Base-by-base conservation (phyloP, 2,888 invertebrate genomes). In the Spilarctia lutea region DNA sequence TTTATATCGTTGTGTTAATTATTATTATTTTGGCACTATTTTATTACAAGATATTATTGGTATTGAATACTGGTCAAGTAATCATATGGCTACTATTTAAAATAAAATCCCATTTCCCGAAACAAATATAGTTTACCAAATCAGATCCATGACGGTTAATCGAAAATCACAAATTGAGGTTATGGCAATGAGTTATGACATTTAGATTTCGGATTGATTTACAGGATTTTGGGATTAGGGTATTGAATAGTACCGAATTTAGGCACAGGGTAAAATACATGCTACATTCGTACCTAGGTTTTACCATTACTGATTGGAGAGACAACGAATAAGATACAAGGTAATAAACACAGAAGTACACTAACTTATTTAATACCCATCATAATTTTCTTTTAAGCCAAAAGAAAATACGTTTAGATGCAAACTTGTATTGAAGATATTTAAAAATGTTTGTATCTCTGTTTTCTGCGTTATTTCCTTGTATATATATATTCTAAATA, bases 11-110 rank as follows among this genome's bases (percentile, higher is more conserved):
- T 66, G 63, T 35, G 68, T 65, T 45, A 65, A 71, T 52, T 69
- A 42, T 60, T 60, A 73, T 66, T 52, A 74, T 70, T 87, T 87
- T 87, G 87, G 88, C 87, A 87, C 87, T 85, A 81, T 79, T 73
- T 74, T 66, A 75, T 71, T 80, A 84, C 86, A 87, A 87, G 86
- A 85, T 83, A 71, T 69, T 65, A 75, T 77, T 73, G 71, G 48
- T 80, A 67, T 70, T 74, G 66, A 83, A 83, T 84, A 83, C 83
- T 84, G 79, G 60, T 79, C 24, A 71, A 20, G 8, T 71, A 45
- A 56, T 33, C 56, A 69, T 16, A 35, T 33, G 52, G 13, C 52
- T 35, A 52, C n/a, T 56, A 56, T 63, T 56, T 35, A 35, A 18
- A 35, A 69, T 35, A 69, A 56, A 24, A 69, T 60, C 69, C 39